Percentiles rank a stretch among this genome's conserved stretches.
Evolutionary conservation across 1,140 invertebrate species (phyloP).

Genomic region (Aplysia californica): DNA sequence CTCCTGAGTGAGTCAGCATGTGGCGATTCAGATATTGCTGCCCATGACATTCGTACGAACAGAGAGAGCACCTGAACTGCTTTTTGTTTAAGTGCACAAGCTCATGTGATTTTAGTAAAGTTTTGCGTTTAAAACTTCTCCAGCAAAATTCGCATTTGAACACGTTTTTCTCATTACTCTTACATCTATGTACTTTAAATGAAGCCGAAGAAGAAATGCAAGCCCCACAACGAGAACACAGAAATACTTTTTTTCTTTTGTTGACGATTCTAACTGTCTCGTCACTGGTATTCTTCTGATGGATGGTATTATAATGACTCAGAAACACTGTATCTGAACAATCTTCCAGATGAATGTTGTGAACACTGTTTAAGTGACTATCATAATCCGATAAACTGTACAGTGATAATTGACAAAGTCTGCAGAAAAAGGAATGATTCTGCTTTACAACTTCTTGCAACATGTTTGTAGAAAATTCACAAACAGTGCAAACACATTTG

Average conservation of each 20-base stretch:
- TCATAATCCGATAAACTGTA: neutral
- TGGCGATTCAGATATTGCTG: slow-evolving; percentile 1
- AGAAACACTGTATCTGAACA: no score
- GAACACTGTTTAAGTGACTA: neutral
- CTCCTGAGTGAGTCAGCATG: neutral
- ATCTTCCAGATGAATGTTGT: no score
- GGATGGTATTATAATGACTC: no score
- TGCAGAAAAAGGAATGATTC: neutral
- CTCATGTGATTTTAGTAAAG: neutral
- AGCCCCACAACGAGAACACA: neutral
- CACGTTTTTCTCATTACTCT: neutral
- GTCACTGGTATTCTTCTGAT: neutral
- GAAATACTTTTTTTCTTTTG: neutral
- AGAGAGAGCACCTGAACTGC: neutral
- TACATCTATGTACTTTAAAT: neutral
- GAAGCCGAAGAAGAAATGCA: neutral
- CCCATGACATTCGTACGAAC: neutral
- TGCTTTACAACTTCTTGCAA: neutral
- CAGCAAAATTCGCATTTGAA: neutral
- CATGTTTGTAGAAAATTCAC: neutral
- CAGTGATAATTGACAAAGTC: neutral
- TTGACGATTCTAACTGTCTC: neutral
- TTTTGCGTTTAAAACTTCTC: neutral
- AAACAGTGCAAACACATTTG: neutral
- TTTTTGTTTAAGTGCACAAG: neutral